A percentile compares a stretch with the other conserved stretches of the same genome.
These are phyloP conservation scores for Hemibagrus guttatus DNA, from an alignment of 2,797 vertebrate species.

Conservation along the genomic window DNA sequence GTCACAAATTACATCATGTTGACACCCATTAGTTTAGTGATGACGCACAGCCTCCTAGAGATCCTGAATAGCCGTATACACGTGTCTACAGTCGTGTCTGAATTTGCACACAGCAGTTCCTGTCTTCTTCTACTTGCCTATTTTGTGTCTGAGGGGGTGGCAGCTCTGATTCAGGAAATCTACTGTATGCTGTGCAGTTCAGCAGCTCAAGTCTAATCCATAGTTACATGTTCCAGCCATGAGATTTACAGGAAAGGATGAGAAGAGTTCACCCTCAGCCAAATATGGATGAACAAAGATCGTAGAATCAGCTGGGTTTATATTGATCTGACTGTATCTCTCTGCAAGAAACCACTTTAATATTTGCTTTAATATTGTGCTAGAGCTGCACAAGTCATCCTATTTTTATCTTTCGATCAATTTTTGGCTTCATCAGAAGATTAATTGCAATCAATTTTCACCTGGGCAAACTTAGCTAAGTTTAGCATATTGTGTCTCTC, in stretches of 20 bases:
- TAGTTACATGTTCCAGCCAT: constrained; percentile 15
- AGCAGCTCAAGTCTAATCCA: background rate
- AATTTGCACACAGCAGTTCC: background rate
- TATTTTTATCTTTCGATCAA: constrained; percentile 3
- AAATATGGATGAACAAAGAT: constrained; percentile 22
- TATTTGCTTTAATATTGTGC: background rate
- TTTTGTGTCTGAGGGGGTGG: background rate
- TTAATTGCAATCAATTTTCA: background rate
- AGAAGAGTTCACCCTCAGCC: constrained; percentile 21
- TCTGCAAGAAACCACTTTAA: background rate
- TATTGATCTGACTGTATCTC: background rate
- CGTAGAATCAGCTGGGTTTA: constrained; percentile 10
- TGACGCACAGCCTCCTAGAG: constrained; percentile 23
- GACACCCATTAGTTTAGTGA: constrained; percentile 27
- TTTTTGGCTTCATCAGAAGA: constrained; percentile 8
- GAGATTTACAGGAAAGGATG: constrained; percentile 36
- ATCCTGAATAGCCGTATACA: background rate
- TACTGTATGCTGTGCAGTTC: constrained; percentile 1
- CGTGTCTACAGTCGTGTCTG: background rate
- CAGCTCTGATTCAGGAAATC: background rate
- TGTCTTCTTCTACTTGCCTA: background rate
- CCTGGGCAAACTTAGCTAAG: background rate
- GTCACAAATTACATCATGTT: constrained; percentile 21
- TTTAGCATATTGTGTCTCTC: too few species aligned
- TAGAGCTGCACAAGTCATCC: background rate